These are phyloP conservation scores for Ectemnius continuus DNA, from an alignment of 2,888 invertebrate genomes.

Conservation along the genomic window DNA sequence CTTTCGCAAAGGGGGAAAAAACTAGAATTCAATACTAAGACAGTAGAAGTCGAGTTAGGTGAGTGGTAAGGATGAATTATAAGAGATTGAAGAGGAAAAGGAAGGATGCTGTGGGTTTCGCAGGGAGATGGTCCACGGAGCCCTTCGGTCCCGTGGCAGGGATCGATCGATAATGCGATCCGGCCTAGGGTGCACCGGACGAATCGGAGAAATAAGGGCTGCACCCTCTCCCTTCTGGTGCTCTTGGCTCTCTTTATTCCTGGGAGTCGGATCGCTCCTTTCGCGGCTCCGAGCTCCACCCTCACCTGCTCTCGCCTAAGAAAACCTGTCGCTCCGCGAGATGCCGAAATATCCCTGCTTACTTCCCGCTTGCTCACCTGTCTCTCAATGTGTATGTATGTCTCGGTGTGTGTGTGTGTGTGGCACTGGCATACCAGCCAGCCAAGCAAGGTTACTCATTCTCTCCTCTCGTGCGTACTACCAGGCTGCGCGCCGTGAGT, in stretches of 20 bases:
- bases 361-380: no score
- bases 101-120: conserved; percentile 7
- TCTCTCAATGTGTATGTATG: no score
- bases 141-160: conserved; percentile 57
- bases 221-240: conserved; percentile 20
- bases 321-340: no score
- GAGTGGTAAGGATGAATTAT: not conserved
- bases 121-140: conserved; percentile 32
- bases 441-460: conserved; percentile 65
- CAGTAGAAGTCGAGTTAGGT: not conserved
- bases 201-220: conserved; percentile 64
- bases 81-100: conserved; percentile 27
- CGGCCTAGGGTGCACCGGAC: conserved; percentile 63
- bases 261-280: conserved; percentile 1
- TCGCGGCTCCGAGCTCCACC: conserved; percentile 50
- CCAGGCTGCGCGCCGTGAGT: conserved; percentile 40
- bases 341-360: no score
- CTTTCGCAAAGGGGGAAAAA: no score
- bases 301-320: conserved; percentile 63
- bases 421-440: conserved; percentile 49
- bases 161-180: conserved; percentile 65
- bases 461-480: conserved; percentile 54
- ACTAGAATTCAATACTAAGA: not conserved
- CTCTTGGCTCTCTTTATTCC: not conserved
- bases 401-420: no score